phyloP scores from a whole-genome alignment of 2,113 vertebrate genomes.

The Panurus biarmicus region DNA sequence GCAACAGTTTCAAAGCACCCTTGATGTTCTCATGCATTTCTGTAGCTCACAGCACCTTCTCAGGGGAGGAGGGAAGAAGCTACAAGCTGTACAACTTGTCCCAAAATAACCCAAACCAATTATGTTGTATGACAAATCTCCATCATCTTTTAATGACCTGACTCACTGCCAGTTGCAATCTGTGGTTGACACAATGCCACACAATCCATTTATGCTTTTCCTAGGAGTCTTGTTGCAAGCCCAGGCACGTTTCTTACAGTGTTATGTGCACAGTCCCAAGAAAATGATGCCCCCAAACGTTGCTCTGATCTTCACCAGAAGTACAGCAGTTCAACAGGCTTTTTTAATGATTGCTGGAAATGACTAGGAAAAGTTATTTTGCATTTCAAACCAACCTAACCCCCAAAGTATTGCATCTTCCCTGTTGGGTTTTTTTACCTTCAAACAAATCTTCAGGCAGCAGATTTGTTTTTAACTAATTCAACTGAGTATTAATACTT shows the following conservation, averaged over 20 bases:
- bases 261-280: neutral
- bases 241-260: neutral
- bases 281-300: neutral
- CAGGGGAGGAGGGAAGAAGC: neutral
- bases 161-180: neutral
- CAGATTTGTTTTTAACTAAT: neutral
- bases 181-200: neutral
- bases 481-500: neutral
- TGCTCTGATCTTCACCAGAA: neutral
- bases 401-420: neutral
- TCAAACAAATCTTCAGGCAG: neutral
- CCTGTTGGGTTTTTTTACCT: neutral
- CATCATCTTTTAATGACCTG: neutral
- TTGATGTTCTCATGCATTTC: neutral
- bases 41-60: neutral
- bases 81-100: neutral
- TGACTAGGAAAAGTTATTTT: neutral
- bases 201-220: neutral
- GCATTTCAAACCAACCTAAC: neutral
- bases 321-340: neutral
- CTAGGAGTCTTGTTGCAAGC: neutral
- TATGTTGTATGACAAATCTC: neutral
- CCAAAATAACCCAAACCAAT: neutral
- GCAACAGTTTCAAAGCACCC: neutral
- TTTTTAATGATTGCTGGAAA: neutral